Conservation (phyloP, 2,797 vertebrate species). For the Dendrocincla fuliginosa region DNA sequence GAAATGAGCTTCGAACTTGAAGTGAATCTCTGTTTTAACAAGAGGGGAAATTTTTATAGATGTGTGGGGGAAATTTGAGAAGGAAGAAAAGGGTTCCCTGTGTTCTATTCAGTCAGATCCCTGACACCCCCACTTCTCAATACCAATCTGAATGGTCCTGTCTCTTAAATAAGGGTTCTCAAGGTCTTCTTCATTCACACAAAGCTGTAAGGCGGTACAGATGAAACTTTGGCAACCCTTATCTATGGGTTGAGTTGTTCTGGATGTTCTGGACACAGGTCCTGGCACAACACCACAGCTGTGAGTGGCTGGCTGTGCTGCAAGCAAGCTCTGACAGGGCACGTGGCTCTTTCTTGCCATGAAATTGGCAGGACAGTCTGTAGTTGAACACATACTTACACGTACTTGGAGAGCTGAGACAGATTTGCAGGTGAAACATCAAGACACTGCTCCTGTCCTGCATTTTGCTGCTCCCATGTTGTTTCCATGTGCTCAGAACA, state of each 20-base stretch:
- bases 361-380: neutral
- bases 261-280: neutral
- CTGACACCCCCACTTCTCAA: neutral
- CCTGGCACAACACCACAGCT: accelerated
- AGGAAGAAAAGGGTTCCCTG: neutral
- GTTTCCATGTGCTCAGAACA: accelerated
- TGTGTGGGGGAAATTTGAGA: neutral
- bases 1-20: neutral
- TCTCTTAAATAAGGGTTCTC: neutral
- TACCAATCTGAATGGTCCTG: neutral
- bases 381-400: neutral
- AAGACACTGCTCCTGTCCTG: accelerated
- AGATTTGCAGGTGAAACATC: accelerated
- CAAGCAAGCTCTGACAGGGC: neutral
- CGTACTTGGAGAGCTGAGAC: neutral
- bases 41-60: neutral
- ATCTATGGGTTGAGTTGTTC: accelerated
- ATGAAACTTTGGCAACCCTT: neutral
- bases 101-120: neutral
- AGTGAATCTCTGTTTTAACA: neutral
- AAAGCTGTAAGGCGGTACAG: neutral
- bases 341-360: accelerated
- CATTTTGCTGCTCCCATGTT: neutral
- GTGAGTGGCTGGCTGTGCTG: neutral
- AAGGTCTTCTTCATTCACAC: neutral